These are phyloP conservation scores for Listrodromus nycthemerus DNA, from an alignment of 2,888 invertebrate genomes.

Conservation along the genomic window DNA sequence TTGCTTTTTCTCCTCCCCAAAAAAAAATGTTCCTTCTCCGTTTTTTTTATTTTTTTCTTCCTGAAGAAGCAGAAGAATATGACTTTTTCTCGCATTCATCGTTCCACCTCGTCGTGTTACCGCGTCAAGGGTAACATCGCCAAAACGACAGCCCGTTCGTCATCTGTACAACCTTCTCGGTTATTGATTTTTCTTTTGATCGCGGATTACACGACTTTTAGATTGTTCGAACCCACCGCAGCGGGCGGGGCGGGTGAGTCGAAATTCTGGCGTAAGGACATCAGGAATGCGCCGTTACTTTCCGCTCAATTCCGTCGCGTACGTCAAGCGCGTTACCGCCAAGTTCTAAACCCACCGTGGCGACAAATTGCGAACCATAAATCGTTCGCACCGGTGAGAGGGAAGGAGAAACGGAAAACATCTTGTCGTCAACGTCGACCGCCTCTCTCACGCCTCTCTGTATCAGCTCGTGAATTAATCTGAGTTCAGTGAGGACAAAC, in stretches of 20 bases:
- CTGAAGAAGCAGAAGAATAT: not conserved
- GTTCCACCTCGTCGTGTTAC: not conserved
- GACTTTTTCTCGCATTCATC: not conserved
- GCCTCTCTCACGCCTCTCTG: constrained; percentile 5
- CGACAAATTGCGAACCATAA: constrained; percentile 75
- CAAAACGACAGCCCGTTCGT: not conserved
- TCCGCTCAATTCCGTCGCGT: constrained; percentile 65
- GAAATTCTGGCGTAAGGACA: constrained; percentile 45
- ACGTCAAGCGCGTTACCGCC: constrained; percentile 66
- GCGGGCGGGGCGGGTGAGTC: constrained; percentile 8
- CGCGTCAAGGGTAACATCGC: not conserved
- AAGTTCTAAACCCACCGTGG: constrained; percentile 54
- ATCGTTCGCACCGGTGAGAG: constrained; percentile 63
- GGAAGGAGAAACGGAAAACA: constrained; percentile 9
- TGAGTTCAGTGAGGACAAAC: constrained; percentile 42
- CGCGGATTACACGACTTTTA: constrained; percentile 44
- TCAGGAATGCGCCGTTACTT: constrained; percentile 61
- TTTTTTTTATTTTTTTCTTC: not conserved
- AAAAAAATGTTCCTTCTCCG: not conserved
- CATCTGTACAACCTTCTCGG: not conserved
- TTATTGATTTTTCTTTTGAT: constrained; percentile 43
- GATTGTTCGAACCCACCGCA: constrained; percentile 12
- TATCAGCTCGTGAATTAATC: constrained; percentile 56
- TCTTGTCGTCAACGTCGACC: constrained; percentile 42
- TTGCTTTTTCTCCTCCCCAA: not conserved